Conservation (phyloP, 1,140 invertebrate species). For the Diabrotica undecimpunctata region DNA sequence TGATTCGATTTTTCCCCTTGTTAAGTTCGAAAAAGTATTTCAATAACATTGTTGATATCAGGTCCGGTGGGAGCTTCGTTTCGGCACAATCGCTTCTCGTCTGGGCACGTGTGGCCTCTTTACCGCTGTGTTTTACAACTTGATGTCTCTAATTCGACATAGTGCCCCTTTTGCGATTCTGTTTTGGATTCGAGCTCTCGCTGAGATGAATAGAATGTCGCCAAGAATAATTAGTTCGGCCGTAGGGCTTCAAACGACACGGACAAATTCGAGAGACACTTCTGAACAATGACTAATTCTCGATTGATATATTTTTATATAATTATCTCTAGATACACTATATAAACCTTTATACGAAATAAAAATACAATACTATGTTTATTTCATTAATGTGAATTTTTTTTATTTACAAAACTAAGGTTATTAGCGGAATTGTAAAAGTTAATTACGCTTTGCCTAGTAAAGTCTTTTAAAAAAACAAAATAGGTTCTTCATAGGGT, state of each 20-base stretch:
- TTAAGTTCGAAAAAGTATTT: slow-evolving; percentile 29
- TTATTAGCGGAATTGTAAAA: no score
- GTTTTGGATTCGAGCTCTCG: slow-evolving; percentile 11
- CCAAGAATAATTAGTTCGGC: slow-evolving; percentile 31
- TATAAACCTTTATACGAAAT: no score
- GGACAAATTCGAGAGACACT: slow-evolving; percentile 36
- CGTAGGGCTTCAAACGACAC: slow-evolving; percentile 26
- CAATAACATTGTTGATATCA: slow-evolving; percentile 34
- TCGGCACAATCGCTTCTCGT: slow-evolving; percentile 22
- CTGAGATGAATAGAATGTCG: slow-evolving; percentile 28
- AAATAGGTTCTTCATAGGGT: no score
- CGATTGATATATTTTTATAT: slow-evolving; percentile 7
- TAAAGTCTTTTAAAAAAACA: no score
- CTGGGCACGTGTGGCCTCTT: slow-evolving; percentile 29
- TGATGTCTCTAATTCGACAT: slow-evolving; percentile 25
- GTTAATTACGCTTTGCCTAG: no score
- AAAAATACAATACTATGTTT: no score
- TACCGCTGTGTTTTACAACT: slow-evolving; percentile 24
- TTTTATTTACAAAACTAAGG: no score
- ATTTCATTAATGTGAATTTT: no score
- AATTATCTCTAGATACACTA: background rate
- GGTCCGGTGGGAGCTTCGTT: slow-evolving; percentile 23
- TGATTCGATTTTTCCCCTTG: slow-evolving; percentile 26
- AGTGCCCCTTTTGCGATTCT: slow-evolving; percentile 18
- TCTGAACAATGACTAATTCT: slow-evolving; percentile 20